A percentile compares a stretch with the other conserved stretches of the same genome.
Evolutionary conservation across 2,888 invertebrate species (phyloP).

Genomic region (Pocota personata): DNA sequence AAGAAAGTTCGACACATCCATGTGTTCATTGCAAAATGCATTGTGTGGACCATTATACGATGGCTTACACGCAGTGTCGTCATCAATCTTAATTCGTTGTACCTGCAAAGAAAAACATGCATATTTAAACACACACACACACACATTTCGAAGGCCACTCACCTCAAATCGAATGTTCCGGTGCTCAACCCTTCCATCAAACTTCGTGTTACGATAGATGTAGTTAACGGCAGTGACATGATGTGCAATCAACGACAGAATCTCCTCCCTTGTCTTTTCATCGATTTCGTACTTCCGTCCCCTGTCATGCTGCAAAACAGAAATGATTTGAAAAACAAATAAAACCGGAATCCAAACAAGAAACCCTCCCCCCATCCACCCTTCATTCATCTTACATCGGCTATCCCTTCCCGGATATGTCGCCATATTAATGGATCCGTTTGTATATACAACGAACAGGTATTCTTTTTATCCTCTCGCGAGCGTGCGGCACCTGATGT

Average conservation of each 20-base stretch:
- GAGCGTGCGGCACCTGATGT: slow-evolving; percentile 78
- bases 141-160: slow-evolving; percentile 61
- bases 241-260: slow-evolving; percentile 97
- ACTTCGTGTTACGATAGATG: slow-evolving; percentile 97
- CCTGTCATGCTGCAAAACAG: slow-evolving; percentile 87
- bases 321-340: slow-evolving; percentile 55
- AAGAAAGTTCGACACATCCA: slow-evolving; percentile 99
- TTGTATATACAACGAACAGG: slow-evolving; percentile 98
- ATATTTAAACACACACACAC: background rate
- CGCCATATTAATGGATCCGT: slow-evolving; percentile 99
- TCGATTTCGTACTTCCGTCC: slow-evolving; percentile 88
- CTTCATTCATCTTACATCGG: slow-evolving; percentile 86
- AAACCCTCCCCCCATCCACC: background rate
- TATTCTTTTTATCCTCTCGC: slow-evolving; percentile 91
- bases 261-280: slow-evolving; percentile 97
- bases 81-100: slow-evolving; percentile 91
- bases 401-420: slow-evolving; percentile 92
- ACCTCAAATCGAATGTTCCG: slow-evolving; percentile 98
- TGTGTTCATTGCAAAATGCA: slow-evolving; percentile 97
- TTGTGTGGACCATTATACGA: slow-evolving; percentile 88
- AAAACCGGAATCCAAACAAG: slow-evolving; percentile 37
- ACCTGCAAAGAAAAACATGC: slow-evolving; percentile 76
- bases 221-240: slow-evolving; percentile 99
- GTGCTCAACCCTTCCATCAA: slow-evolving; percentile 94
- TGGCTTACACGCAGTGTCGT: slow-evolving; percentile 90